These are phyloP conservation scores for Epirrhoe tristata DNA, from an alignment of 2,888 invertebrate genomes.

Conservation along the genomic window DNA sequence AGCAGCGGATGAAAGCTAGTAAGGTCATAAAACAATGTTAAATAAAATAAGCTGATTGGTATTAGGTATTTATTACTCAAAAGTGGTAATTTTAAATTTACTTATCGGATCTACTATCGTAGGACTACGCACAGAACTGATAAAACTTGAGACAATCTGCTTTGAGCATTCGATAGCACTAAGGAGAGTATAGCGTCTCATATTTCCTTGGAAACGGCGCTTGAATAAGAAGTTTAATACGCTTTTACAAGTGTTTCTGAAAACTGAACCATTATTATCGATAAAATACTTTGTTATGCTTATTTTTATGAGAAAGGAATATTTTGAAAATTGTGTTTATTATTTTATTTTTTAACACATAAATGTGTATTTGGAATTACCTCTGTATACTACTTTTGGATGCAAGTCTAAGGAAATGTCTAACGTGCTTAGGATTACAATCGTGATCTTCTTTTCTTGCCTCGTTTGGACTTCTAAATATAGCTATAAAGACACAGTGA, in stretches of 20 bases:
- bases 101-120: constrained; percentile 12
- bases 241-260: constrained; percentile 13
- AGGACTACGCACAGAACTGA: constrained; percentile 23
- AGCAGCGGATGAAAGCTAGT: too few relatives aligned
- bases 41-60: too few relatives aligned
- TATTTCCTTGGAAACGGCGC: constrained; percentile 27
- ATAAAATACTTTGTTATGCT: neutral
- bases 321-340: neutral
- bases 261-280: constrained; percentile 5
- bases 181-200: constrained; percentile 57
- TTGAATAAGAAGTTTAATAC: constrained; percentile 29
- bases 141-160: constrained; percentile 51
- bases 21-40: too few relatives aligned
- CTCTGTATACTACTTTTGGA: too few relatives aligned
- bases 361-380: too few relatives aligned
- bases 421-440: too few relatives aligned
- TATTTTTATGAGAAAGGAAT: neutral
- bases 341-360: too few relatives aligned
- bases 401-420: too few relatives aligned
- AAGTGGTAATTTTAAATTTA: constrained; percentile 21
- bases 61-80: too few relatives aligned
- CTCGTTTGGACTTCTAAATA: too few relatives aligned
- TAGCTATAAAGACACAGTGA: too few relatives aligned
- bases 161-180: constrained; percentile 44
- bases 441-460: too few relatives aligned